phyloP scores from a whole-genome alignment of 2,888 invertebrate species.

The Elysia crispata region DNA sequence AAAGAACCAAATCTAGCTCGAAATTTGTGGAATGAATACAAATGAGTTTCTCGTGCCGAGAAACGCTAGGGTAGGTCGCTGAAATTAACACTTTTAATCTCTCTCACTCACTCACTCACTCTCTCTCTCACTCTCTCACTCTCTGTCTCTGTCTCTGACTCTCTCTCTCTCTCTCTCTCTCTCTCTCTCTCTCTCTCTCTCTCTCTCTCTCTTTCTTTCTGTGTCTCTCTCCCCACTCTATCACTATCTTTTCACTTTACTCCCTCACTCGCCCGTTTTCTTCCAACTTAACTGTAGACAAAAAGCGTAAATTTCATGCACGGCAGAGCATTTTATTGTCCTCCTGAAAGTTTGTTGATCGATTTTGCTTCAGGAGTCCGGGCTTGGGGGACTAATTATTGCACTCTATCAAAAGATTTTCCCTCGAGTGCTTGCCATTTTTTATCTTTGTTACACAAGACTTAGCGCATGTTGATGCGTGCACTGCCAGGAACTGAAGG shows the following conservation, averaged over 20 bases:
- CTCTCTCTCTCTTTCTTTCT: constrained; percentile 30
- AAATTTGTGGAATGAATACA: background rate
- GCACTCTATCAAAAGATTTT: too few species aligned
- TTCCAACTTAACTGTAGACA: too few species aligned
- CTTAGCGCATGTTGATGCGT: too few species aligned
- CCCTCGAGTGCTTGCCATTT: too few species aligned
- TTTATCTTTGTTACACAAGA: too few species aligned
- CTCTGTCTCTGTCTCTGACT: constrained; percentile 15
- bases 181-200: constrained; percentile 36
- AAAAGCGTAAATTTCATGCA: too few species aligned
- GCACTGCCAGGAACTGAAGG: too few species aligned
- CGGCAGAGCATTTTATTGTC: too few species aligned
- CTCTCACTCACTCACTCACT: background rate
- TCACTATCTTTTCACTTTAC: background rate
- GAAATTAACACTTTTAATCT: too few species aligned
- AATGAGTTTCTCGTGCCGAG: background rate
- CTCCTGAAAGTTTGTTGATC: too few species aligned
- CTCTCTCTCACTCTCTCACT: constrained; percentile 13
- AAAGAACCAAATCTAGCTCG: background rate
- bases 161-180: constrained; percentile 23
- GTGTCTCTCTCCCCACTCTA: constrained; percentile 21
- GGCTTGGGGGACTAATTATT: too few species aligned
- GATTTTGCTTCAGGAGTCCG: too few species aligned
- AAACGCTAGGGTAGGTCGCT: background rate
- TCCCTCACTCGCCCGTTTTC: background rate